Evolutionary conservation across 2,888 invertebrate species (phyloP).

Genomic region (Exocentrus adspersus): DNA sequence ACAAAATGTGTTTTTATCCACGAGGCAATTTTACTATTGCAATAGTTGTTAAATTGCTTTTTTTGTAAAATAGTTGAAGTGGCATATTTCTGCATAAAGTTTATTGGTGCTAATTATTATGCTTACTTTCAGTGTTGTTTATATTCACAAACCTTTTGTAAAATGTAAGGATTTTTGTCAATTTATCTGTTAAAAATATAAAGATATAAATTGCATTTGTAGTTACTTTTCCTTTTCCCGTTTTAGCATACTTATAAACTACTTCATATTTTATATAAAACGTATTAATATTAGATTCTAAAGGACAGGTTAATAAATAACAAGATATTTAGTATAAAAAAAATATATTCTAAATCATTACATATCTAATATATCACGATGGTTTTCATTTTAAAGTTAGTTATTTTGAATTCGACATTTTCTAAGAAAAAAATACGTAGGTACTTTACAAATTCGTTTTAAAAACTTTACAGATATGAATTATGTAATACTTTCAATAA

Average conservation of each 20-base stretch:
- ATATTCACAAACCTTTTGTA: slow-evolving; percentile 32
- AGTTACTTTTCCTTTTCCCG: background rate
- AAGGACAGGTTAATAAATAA: too few species aligned
- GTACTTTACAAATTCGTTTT: background rate
- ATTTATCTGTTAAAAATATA: slow-evolving; percentile 38
- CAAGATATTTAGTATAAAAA: background rate
- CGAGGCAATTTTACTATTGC: slow-evolving; percentile 20
- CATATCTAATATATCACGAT: too few species aligned
- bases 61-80: slow-evolving; percentile 29
- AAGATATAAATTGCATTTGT: slow-evolving; percentile 5
- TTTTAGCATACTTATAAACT: too few species aligned
- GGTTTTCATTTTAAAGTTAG: background rate
- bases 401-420: background rate
- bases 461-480: too few species aligned
- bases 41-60: slow-evolving; percentile 24
- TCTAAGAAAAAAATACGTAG: background rate
- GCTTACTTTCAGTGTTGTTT: slow-evolving; percentile 38
- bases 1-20: slow-evolving; percentile 29
- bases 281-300: too few species aligned
- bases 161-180: slow-evolving; percentile 39
- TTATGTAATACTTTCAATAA: too few species aligned
- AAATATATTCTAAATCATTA: background rate
- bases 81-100: slow-evolving; percentile 24
- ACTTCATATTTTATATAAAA: too few species aligned
- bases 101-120: slow-evolving; percentile 42